Base-by-base conservation (phyloP, 2,113 vertebrate species). In the Eublepharis macularius region DNA sequence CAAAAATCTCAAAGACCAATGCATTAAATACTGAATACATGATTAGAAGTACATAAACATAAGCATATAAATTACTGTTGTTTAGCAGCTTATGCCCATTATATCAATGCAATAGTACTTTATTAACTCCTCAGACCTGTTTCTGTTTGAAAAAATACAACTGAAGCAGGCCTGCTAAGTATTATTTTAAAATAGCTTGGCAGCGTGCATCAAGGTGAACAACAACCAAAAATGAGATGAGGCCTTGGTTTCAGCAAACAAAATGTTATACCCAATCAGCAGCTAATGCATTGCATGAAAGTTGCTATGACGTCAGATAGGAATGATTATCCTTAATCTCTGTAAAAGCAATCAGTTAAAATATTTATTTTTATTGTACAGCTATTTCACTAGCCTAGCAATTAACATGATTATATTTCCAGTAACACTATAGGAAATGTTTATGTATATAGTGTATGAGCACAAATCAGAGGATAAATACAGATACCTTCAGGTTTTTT, bases 131-230 rank as follows among this genome's bases (percentile, higher is more conserved):
- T 13, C 70, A 86, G 79, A 78, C 39, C 41, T 81, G 82, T 54
- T 92, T 89, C 39, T 34, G 85, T 26, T 60, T 89, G 43, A 84
- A 34, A 29, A 90, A 76, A 14, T 16, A 41, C 4, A 86, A 72
- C 2, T 45, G 43, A 83, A 87, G 43, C 12, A 80, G 12, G 11
- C 1, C 78, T 66, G 80, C 26, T 80, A 26, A 36, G 4, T 36
- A 9, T 49, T 77, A 45, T 0, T 1, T 5, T 79, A 60, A 68
- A n/a, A 45, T 26, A 57, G 68, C n/a, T 34, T 41, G n/a, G 11
- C 17, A 77, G 32, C 39, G 1, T 34, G 65, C 24, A 63, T n/a
- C 66, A 72, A 51, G 41, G 34, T 65, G n/a, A 76, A 65, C 19
- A n/a, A 66, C 24, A 49, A 49, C 43, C 7, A 39, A 51, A 60